Evolutionary conservation across 2,113 vertebrate species (phyloP).

Genomic region (Zosterops borbonicus): DNA sequence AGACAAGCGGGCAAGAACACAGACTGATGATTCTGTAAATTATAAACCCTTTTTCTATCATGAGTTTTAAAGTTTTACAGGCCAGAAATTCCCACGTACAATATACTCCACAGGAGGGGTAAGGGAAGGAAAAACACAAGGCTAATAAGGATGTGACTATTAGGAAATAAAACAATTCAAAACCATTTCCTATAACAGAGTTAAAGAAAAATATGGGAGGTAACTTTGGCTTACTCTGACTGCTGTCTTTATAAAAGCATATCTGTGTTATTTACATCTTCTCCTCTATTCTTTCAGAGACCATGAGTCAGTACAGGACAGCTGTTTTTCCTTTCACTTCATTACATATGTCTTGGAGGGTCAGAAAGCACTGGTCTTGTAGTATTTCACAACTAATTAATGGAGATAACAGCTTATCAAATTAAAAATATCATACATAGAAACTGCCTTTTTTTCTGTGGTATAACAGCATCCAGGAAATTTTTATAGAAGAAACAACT

Average conservation of each 20-base stretch:
- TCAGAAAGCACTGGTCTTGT: neutral
- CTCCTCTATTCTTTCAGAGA: neutral
- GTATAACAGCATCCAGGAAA: neutral
- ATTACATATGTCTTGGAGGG: neutral
- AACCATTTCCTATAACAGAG: conserved; percentile 52
- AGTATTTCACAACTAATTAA: neutral
- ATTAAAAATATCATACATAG: neutral
- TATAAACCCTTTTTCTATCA: neutral
- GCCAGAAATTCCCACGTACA: conserved; percentile 6
- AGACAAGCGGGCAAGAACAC: rapidly evolving
- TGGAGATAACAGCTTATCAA: neutral
- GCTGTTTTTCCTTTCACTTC: neutral
- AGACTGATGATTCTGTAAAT: neutral
- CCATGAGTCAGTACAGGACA: neutral
- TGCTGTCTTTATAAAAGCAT: neutral
- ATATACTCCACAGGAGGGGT: neutral
- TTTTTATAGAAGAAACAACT: neutral
- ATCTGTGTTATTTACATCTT: neutral
- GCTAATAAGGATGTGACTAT: conserved; percentile 55
- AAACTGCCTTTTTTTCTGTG: neutral
- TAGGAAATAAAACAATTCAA: conserved; percentile 63
- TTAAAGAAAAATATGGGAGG: conserved; percentile 54
- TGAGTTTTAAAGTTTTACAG: neutral
- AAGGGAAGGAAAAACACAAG: conserved; percentile 16
- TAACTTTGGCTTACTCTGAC: conserved; percentile 18